Percentiles rank a stretch among this genome's conserved stretches.
These are phyloP conservation scores for Ophiodon elongatus DNA, from an alignment of 2,113 vertebrate species.

Conservation along the genomic window DNA sequence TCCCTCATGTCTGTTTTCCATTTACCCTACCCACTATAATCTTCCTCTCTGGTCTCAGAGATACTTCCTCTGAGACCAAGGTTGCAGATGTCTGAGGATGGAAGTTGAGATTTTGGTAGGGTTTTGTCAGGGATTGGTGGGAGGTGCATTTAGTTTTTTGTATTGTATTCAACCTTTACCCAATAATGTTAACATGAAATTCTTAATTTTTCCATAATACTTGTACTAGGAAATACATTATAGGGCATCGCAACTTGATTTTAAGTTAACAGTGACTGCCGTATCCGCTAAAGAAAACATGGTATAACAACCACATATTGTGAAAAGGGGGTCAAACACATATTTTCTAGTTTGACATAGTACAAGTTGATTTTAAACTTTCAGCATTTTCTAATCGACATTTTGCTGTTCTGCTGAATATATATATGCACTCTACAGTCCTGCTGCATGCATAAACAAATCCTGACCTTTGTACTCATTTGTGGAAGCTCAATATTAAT, in stretches of 20 bases:
- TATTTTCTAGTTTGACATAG: constrained; percentile 4
- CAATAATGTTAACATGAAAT: background rate
- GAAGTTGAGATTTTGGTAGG: background rate
- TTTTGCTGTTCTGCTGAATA: constrained; percentile 42
- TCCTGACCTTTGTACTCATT: constrained; percentile 66
- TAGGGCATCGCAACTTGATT: background rate
- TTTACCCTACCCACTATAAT: background rate
- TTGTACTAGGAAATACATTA: background rate
- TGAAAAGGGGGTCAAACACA: constrained; percentile 1
- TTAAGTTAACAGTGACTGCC: background rate
- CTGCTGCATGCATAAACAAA: constrained; percentile 59
- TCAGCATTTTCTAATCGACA: constrained; percentile 38
- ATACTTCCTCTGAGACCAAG: background rate
- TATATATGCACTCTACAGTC: constrained; percentile 8
- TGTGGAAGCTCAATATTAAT: constrained; percentile 59
- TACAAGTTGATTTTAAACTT: constrained; percentile 38
- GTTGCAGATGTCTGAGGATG: background rate
- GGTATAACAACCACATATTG: background rate
- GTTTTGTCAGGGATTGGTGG: background rate
- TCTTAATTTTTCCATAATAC: background rate
- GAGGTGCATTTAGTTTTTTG: background rate
- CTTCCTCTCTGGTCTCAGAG: background rate
- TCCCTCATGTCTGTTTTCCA: too few species aligned
- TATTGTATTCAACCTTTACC: background rate
- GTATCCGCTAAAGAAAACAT: background rate